These are phyloP conservation scores for Gallinago jamesoni DNA, from an alignment of 2,113 vertebrate genomes.

Conservation along the genomic window DNA sequence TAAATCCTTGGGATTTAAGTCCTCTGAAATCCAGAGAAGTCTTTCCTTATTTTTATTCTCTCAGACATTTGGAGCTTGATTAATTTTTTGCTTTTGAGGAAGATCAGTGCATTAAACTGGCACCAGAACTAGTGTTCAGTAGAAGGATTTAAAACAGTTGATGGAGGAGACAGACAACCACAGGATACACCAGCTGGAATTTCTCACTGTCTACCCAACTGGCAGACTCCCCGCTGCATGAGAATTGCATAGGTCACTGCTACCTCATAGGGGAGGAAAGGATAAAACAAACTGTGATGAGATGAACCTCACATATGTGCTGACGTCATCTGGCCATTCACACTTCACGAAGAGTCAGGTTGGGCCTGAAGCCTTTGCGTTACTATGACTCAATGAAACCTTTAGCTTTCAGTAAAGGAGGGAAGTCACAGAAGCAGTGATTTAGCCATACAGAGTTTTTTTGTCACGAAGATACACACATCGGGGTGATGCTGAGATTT, in stretches of 20 bases:
- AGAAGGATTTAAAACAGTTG: background rate
- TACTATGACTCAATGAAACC: background rate
- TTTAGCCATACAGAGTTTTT: background rate
- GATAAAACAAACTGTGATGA: background rate
- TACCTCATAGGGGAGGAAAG: background rate
- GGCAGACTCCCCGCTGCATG: background rate
- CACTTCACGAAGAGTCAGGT: background rate
- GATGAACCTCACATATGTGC: background rate
- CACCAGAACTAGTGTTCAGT: background rate
- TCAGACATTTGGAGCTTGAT: background rate
- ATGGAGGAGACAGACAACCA: background rate
- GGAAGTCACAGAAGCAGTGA: background rate
- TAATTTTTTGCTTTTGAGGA: background rate
- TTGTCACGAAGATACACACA: background rate
- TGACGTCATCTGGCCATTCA: background rate
- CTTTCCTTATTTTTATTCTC: background rate
- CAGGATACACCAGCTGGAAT: background rate
- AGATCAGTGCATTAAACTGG: background rate
- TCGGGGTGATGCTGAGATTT: fast-evolving
- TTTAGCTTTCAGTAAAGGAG: background rate
- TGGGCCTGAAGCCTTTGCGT: background rate
- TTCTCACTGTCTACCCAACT: background rate
- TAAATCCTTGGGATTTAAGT: background rate
- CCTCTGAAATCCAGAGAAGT: background rate
- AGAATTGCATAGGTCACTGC: background rate